Evolutionary conservation across 2,113 vertebrate genomes (phyloP).

Genomic region (Hemicordylus capensis): DNA sequence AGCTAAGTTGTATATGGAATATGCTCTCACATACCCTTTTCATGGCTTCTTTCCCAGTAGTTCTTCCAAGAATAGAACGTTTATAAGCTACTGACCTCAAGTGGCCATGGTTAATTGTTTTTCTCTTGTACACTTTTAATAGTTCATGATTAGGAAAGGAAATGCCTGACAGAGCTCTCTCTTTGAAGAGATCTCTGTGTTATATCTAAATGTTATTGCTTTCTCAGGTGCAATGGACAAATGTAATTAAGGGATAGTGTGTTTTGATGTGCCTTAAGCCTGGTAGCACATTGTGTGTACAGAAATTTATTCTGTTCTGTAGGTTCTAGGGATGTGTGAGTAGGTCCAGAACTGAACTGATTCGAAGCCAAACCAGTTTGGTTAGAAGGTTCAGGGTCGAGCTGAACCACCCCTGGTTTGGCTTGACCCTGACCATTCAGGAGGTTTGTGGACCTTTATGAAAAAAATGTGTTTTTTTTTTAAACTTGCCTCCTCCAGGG

Average conservation of each 20-base stretch:
- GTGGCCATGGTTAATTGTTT: not conserved
- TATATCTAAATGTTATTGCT: not conserved
- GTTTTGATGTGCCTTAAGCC: not conserved
- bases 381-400: too few relatives aligned
- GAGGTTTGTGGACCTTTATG: too few relatives aligned
- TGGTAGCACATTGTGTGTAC: too few relatives aligned
- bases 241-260: not conserved
- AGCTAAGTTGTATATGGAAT: not conserved
- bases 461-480: too few relatives aligned
- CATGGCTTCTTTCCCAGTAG: not conserved
- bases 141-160: not conserved
- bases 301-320: too few relatives aligned
- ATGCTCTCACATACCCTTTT: not conserved
- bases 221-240: not conserved
- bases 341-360: too few relatives aligned
- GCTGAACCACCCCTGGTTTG: too few relatives aligned
- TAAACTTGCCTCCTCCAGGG: too few relatives aligned
- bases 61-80: not conserved
- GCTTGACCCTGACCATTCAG: too few relatives aligned
- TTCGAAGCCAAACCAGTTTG: too few relatives aligned
- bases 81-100: not conserved
- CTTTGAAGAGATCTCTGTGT: not conserved
- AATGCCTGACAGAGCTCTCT: not conserved
- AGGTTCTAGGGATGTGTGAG: too few relatives aligned
- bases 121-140: not conserved